Evolutionary conservation across 2,888 invertebrate genomes (phyloP), one percentile per base, ranked within the genome.

Genomic region (Rhagophthalmus giganteus): DNA sequence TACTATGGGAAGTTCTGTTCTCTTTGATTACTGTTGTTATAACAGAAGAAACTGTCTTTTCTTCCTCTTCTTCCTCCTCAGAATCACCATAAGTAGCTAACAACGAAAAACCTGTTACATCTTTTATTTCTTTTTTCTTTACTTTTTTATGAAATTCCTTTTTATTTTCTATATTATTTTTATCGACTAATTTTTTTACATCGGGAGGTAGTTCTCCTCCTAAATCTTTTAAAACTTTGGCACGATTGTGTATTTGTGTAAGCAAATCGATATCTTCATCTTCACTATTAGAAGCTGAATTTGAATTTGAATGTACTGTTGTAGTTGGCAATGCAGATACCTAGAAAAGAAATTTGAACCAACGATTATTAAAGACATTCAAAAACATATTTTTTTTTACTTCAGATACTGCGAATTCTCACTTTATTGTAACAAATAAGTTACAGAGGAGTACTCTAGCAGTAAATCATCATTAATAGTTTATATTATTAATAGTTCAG

Each of bases 61-160:
- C 61, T 44, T 68, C 70, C 14, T 78, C 74, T 39, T 78, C 78
- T 14, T 70, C 73, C 14, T 79, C 79, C 0, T 78, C 77, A 56
- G 80, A 79, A 53, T 80, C 78, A 1, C 78, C 79, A 52, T 81
- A 81, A 11, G 78, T 78, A n/a, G 80, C 78, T 1, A 81, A 76
- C 31, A 81, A 62, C 0, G 80, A 78, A 56, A 79, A 69, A 0
- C 72, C 67, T 8, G 63, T 57, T 20, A 47, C 33, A 25, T 53
- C 51, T 16, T 34, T 49, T n/a, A n/a, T n/a, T n/a, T n/a, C n/a
- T 20, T 20, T 20, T 7, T 20, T 3, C 28, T 53, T 54, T 5
- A 41, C 38, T 45, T 51, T 38, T 24, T 60, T 55, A 4, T 52
- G 42, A 12, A 38, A 16, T 13, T 39, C 24, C 9, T 31, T 46